Evolutionary conservation across 1,140 invertebrate genomes (phyloP).

Genomic region (Drosophila baimaii): DNA sequence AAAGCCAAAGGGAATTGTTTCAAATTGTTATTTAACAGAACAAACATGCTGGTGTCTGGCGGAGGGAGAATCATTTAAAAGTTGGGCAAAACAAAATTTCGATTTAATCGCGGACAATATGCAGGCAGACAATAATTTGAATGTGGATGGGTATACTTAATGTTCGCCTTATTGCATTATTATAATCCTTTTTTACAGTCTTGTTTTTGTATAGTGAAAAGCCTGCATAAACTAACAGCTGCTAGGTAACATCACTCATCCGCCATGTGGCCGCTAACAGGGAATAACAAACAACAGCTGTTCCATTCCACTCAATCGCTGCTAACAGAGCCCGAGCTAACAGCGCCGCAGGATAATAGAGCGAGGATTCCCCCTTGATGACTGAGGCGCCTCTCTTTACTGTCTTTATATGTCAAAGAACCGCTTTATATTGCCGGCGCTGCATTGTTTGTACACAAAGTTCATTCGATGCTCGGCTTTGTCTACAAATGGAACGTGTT

Average conservation of each 20-base stretch:
- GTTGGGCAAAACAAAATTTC: conserved; percentile 5
- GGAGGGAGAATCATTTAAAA: conserved; percentile 9
- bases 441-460: conserved; percentile 49
- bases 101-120: conserved; percentile 18
- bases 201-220: background rate
- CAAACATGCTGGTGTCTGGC: conserved; percentile 23
- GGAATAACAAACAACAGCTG: conserved; percentile 70
- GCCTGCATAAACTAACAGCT: background rate
- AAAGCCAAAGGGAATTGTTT: conserved; percentile 34
- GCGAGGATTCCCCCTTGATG: background rate
- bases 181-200: background rate
- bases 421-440: conserved; percentile 34
- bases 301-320: conserved; percentile 31
- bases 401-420: conserved; percentile 45
- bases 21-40: conserved; percentile 31
- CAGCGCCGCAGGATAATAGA: conserved; percentile 39
- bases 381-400: conserved; percentile 22
- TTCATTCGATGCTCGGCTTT: conserved; percentile 42
- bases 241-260: conserved; percentile 59
- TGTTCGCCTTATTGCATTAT: background rate
- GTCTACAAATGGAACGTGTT: conserved; percentile 55
- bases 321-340: conserved; percentile 26
- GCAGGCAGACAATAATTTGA: background rate
- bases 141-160: background rate
- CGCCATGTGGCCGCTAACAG: conserved; percentile 15